phyloP scores from a whole-genome alignment of 1,140 invertebrate genomes.

The Drosophila willistoni region DNA sequence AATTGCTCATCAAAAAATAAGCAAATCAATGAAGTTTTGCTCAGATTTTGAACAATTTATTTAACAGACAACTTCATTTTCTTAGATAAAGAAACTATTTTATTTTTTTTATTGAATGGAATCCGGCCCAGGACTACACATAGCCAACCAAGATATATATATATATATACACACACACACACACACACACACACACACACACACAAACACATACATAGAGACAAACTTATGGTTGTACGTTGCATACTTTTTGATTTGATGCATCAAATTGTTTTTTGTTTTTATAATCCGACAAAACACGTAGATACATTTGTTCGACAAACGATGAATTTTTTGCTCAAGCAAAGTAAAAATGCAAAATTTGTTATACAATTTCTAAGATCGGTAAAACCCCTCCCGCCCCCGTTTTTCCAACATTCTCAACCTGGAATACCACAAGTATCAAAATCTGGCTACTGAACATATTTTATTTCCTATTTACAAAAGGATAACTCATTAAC shows the following conservation, averaged over 20 bases:
- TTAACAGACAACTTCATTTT: too few relatives aligned
- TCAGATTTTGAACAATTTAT: too few relatives aligned
- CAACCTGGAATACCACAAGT: neutral
- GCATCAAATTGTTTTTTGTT: constrained; percentile 20
- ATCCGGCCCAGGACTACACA: constrained; percentile 53
- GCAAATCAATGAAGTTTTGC: too few relatives aligned
- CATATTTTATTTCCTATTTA: neutral
- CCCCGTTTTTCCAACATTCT: neutral
- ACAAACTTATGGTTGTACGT: constrained; percentile 77
- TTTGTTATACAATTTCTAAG: constrained; percentile 19
- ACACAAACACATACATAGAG: constrained; percentile 41
- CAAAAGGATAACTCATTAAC: constrained; percentile 1
- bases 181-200: constrained; percentile 34
- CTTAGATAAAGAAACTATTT: too few relatives aligned
- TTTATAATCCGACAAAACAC: constrained; percentile 14
- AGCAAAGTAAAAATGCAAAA: constrained; percentile 19
- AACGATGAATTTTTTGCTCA: constrained; percentile 20
- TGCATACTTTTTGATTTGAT: constrained; percentile 56
- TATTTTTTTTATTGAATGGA: constrained; percentile 58
- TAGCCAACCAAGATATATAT: constrained; percentile 26
- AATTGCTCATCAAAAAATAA: too few relatives aligned
- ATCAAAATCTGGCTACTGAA: constrained; percentile 4
- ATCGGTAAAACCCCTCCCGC: neutral
- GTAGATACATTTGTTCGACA: constrained; percentile 1
- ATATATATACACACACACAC: constrained; percentile 31